Base-by-base conservation (phyloP, 2,888 invertebrate genomes). In the Nematopogon swammerdamellus region DNA sequence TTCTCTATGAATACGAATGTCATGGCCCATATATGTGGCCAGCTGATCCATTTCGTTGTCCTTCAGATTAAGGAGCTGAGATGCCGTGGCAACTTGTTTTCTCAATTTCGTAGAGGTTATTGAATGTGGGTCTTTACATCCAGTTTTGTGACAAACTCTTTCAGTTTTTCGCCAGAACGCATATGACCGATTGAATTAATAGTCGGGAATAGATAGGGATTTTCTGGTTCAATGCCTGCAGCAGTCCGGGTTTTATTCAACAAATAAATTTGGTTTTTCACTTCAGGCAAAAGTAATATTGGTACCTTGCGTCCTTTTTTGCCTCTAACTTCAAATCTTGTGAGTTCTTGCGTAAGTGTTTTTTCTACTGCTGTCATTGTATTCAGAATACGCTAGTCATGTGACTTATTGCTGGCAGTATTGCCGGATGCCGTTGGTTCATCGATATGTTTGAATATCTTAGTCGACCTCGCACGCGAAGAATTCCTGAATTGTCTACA, bases 21-120 rank as follows among this genome's bases (percentile, higher is more conserved):
- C 57, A 44, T 60, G 59, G 1, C 60, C 59, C 25, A 60, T n/a
- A n/a, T n/a, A n/a, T n/a, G n/a, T n/a, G n/a, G n/a, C n/a, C n/a
- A n/a, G n/a, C n/a, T n/a, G n/a, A 46, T 58, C 59, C 19, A 43
- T 45, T 50, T 60, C 59, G 50, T 57, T 59, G 51, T 59, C 58
- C 8, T 49, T 54, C 16, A 59, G 50, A 49, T 60, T 53, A 18
- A 60, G 56, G 2, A 58, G 44, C 50, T 60, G n/a, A n/a, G n/a
- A n/a, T n/a, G n/a, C n/a, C n/a, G n/a, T n/a, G n/a, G n/a, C n/a
- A n/a, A n/a, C n/a, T n/a, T n/a, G n/a, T n/a, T n/a, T n/a, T n/a
- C n/a, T n/a, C n/a, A n/a, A n/a, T n/a, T n/a, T n/a, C n/a, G 59
- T 25, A 4, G 25, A 25, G 5, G 25, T 25, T 25, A 25, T 25